Evolutionary conservation across 2,113 vertebrate species (phyloP), one percentile per base, ranked within the genome.

Genomic region (Rattus rattus): DNA sequence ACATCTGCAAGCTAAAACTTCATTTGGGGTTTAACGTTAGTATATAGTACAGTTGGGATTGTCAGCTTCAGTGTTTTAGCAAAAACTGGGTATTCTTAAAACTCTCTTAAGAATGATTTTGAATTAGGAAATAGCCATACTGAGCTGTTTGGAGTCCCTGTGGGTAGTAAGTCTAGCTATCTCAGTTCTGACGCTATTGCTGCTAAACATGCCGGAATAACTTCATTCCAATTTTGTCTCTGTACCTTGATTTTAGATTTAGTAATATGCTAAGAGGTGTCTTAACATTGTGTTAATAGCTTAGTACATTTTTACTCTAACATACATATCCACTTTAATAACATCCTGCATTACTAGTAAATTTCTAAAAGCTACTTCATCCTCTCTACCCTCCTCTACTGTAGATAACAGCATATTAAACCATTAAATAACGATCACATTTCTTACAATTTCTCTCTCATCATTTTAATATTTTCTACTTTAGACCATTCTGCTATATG

Each of bases 371-470:
- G 4, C 7, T 33, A 63, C 43, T 91, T 83, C 59, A 87, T 87
- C 72, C 30, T 94, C 63, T 95, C 59, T 95, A 8, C 2, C 6
- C 88, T 86, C 5, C 73, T 90, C 69, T 52, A 77, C n/a, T 87
- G 92, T 86, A 92, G 72, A 89, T 91, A 86, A 81, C 33, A 16
- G 12, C 24, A 80, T 49, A 2, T 72, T 96, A 97, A 91, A 88
- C 77, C 72, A 96, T 86, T 95, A 92, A 19, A 88, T 30, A 96
- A 75, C 30, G 93, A 94, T 67, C 81, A 67, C 36, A 49, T 86
- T 90, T 88, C 59, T 92, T 36, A 86, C 0, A 94, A 90, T 86
- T 92, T 92, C 76, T 90, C 90, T 72, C 43, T 90, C 69, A 69
- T 47, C 33, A 7, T 92, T 90, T 54, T 88, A 91, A 80, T 87